These are phyloP conservation scores for Acrocyrtus sp. DNA, from an alignment of 2,888 invertebrate genomes.

Conservation along the genomic window DNA sequence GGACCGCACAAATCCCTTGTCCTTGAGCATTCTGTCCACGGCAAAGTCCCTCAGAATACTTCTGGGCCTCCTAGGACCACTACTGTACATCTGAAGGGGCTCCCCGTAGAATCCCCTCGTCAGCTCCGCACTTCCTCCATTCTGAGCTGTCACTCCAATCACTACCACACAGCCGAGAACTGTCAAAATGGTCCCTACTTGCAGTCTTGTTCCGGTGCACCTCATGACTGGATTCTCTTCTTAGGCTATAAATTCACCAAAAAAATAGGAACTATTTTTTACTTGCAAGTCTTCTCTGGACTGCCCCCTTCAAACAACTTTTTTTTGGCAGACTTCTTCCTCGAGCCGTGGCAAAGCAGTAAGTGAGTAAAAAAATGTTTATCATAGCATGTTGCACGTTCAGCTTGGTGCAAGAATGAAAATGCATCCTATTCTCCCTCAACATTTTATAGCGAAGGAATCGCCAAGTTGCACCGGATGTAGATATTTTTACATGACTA, in stretches of 20 bases:
- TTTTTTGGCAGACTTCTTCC: neutral
- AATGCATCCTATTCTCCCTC: constrained; percentile 28
- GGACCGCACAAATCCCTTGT: constrained; percentile 61
- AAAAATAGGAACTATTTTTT: too few species aligned
- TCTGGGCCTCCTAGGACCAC: constrained; percentile 35
- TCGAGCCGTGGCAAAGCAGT: neutral
- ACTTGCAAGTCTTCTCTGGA: too few species aligned
- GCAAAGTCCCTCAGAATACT: constrained; percentile 61
- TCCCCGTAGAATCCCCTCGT: neutral
- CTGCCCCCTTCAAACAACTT: too few species aligned
- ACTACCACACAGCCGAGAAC: too few species aligned
- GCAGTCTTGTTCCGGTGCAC: too few species aligned
- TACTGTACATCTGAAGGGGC: constrained; percentile 6
- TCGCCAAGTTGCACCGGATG: constrained; percentile 51
- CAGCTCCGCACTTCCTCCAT: neutral
- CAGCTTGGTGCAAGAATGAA: constrained; percentile 27
- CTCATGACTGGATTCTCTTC: too few species aligned
- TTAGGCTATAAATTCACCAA: constrained; percentile 5
- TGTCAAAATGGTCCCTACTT: too few species aligned
- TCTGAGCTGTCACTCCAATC: constrained; percentile 8
- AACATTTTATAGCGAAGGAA: constrained; percentile 44
- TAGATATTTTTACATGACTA: constrained; percentile 33
- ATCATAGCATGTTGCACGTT: constrained; percentile 20
- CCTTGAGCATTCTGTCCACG: constrained; percentile 61
- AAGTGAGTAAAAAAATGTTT: constrained; percentile 2